Conservation (phyloP, 2,888 invertebrate genomes). For the Limenitis camilla region DNA sequence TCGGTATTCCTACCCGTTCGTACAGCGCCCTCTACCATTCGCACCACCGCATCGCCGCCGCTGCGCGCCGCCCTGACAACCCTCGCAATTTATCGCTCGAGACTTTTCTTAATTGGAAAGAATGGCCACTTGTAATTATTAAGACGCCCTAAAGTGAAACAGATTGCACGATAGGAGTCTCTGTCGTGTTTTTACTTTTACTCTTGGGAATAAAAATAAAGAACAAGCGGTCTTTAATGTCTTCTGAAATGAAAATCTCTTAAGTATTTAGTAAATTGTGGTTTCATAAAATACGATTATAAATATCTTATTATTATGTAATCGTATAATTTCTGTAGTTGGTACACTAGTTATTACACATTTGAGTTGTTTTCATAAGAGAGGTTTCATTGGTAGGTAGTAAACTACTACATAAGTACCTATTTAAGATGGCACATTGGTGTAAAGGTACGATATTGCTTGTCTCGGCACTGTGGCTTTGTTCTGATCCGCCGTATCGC, state of each 20-base stretch:
- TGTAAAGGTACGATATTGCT: slow-evolving; percentile 24
- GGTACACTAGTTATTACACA: slow-evolving; percentile 8
- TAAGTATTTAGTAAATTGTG: not conserved
- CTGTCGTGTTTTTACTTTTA: slow-evolving; percentile 44
- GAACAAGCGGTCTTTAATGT: slow-evolving; percentile 20
- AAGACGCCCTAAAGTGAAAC: slow-evolving; percentile 74
- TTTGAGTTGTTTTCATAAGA: slow-evolving; percentile 19
- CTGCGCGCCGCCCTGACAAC: slow-evolving; percentile 44
- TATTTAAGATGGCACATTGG: slow-evolving; percentile 10
- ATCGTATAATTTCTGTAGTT: not conserved
- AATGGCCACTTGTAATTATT: slow-evolving; percentile 75
- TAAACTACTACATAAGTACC: not conserved
- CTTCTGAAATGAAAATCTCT: slow-evolving; percentile 15
- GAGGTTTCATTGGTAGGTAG: not conserved
- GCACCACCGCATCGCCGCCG: slow-evolving; percentile 13
- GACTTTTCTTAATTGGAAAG: slow-evolving; percentile 75
- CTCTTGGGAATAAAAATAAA: slow-evolving; percentile 33
- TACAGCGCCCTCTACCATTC: slow-evolving; percentile 30
- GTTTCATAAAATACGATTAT: not conserved
- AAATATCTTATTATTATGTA: not conserved
- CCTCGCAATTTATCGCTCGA: slow-evolving; percentile 70
- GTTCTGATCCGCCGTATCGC: slow-evolving; percentile 65
- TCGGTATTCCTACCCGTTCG: slow-evolving; percentile 39
- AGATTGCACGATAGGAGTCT: slow-evolving; percentile 66
- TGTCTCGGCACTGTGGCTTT: slow-evolving; percentile 58